Evolutionary conservation across 2,797 vertebrate genomes (phyloP).

Genomic region (Okamejei kenojei): DNA sequence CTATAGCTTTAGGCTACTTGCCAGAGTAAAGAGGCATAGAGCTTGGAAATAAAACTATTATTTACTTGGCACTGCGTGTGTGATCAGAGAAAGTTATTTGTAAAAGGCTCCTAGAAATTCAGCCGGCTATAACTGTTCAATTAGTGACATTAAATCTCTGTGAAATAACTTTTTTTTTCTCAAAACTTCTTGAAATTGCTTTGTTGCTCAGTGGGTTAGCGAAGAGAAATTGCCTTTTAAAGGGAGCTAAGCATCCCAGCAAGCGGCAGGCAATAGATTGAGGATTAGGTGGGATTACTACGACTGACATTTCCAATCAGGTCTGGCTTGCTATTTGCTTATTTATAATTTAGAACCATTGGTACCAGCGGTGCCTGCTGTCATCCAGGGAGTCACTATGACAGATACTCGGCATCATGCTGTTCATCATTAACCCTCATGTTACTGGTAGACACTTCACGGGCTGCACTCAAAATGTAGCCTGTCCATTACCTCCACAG

Average conservation of each 20-base stretch:
- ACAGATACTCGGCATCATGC: neutral
- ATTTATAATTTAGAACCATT: neutral
- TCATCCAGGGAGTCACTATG: neutral
- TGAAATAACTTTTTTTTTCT: conserved; percentile 15
- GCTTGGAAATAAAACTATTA: conserved; percentile 13
- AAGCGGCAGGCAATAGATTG: conserved; percentile 9
- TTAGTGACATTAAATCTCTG: conserved; percentile 29
- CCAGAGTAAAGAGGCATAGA: neutral
- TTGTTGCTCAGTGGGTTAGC: conserved; percentile 15
- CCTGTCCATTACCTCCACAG: too few species aligned
- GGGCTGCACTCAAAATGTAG: too few species aligned
- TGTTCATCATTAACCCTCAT: neutral
- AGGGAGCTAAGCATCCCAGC: neutral
- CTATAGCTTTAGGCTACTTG: too few species aligned
- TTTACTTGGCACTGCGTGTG: conserved; percentile 3
- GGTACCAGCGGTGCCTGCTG: neutral
- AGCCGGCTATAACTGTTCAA: conserved; percentile 26
- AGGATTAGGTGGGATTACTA: conserved; percentile 20
- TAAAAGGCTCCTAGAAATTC: neutral
- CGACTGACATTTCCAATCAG: neutral
- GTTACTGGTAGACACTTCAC: neutral
- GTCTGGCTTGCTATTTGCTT: neutral
- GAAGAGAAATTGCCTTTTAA: neutral
- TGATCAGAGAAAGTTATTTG: conserved; percentile 26
- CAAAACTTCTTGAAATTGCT: conserved; percentile 5